Percentiles rank a stretch among this genome's conserved stretches.
Evolutionary conservation across 1,140 invertebrate species (phyloP).

Genomic region (Apis dorsata): DNA sequence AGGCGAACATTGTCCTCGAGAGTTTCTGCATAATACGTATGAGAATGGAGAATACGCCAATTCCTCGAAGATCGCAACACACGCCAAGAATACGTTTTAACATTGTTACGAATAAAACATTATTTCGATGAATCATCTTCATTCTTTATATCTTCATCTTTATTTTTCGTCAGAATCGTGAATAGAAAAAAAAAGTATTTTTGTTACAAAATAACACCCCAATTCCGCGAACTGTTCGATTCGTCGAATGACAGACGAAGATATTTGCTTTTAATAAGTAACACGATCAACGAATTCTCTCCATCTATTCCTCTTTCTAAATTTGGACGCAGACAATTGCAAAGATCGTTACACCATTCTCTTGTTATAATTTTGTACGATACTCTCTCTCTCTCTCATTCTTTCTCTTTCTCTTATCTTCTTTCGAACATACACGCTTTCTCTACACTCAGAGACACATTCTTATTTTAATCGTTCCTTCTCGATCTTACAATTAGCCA

Average conservation of each 20-base stretch:
- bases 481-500: background rate
- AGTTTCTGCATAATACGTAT: background rate
- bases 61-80: background rate
- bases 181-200: background rate
- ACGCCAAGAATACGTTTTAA: background rate
- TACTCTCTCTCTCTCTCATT: slow-evolving; percentile 10
- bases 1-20: background rate
- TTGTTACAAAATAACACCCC: background rate
- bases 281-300: background rate
- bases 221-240: background rate
- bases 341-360: background rate
- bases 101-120: background rate
- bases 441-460: no score
- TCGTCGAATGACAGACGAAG: background rate
- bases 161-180: background rate
- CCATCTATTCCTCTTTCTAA: background rate
- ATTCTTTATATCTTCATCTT: background rate
- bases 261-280: background rate
- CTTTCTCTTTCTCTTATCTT: slow-evolving; percentile 7
- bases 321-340: slow-evolving; percentile 4
- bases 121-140: background rate
- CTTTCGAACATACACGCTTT: no score
- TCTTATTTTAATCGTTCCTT: background rate
- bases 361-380: background rate
- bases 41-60: background rate